Evolutionary conservation across 2,888 invertebrate genomes (phyloP).

Genomic region (Mythimna lalbum): DNA sequence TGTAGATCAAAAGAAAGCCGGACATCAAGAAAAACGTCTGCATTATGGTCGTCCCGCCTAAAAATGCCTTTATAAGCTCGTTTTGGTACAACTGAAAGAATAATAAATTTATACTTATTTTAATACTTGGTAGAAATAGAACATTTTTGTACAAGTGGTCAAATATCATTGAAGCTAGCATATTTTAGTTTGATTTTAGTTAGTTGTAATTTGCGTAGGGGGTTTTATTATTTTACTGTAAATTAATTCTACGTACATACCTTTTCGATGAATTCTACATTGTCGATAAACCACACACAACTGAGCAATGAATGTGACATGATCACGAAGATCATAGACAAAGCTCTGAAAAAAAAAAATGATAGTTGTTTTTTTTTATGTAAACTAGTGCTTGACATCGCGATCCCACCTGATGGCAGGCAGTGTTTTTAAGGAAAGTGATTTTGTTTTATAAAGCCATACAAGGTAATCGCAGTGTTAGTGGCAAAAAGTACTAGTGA

Average conservation of each 20-base stretch:
- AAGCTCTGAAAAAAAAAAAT: constrained; percentile 31
- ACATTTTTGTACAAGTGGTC: too few relatives aligned
- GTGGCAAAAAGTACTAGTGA: background rate
- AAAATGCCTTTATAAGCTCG: constrained; percentile 13
- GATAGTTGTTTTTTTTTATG: too few relatives aligned
- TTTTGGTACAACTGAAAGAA: constrained; percentile 42
- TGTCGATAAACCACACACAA: constrained; percentile 27
- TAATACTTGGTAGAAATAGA: too few relatives aligned
- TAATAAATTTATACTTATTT: too few relatives aligned
- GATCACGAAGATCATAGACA: constrained; percentile 30
- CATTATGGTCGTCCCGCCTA: constrained; percentile 63
- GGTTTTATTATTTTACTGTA: too few relatives aligned
- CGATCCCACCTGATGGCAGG: too few relatives aligned
- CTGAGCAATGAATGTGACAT: constrained; percentile 55
- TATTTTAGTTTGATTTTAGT: too few relatives aligned
- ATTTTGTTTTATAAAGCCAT: too few relatives aligned
- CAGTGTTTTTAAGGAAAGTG: too few relatives aligned
- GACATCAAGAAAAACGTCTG: constrained; percentile 70
- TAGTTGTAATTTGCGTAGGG: too few relatives aligned
- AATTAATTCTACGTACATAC: constrained; percentile 52
- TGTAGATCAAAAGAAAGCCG: constrained; percentile 69
- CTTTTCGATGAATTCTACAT: constrained; percentile 62
- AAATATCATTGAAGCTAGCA: too few relatives aligned
- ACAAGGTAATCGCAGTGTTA: background rate
- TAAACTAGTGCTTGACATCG: too few relatives aligned